Percentiles rank a stretch among this genome's conserved stretches.
phyloP scores from a whole-genome alignment of 1,140 invertebrate species.

The Drosophila rufa region DNA sequence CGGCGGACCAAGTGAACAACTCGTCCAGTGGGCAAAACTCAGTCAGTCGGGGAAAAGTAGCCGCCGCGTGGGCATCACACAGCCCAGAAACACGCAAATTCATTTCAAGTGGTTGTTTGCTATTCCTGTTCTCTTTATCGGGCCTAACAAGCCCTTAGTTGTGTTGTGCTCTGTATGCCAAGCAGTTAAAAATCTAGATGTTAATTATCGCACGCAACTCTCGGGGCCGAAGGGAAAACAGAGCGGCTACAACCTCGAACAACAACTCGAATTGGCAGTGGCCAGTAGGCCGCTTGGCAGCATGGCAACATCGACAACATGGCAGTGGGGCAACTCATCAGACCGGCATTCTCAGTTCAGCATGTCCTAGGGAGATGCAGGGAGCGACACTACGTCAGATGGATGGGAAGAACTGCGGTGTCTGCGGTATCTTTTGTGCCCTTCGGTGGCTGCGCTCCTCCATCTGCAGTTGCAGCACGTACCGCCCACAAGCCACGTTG shows the following conservation, averaged over 20 bases:
- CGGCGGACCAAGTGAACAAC: constrained; percentile 54
- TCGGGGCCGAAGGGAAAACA: constrained; percentile 12
- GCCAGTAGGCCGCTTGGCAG: constrained; percentile 33
- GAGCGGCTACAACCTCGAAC: constrained; percentile 25
- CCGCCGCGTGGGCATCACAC: constrained; percentile 44
- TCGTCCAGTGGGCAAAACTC: constrained; percentile 16
- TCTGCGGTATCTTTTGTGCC: constrained; percentile 38
- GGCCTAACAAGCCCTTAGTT: constrained; percentile 69
- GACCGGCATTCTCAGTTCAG: constrained; percentile 27
- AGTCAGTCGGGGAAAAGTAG: constrained; percentile 18
- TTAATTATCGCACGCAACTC: constrained; percentile 79
- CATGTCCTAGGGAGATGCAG: constrained; percentile 14
- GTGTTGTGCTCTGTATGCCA: constrained; percentile 73
- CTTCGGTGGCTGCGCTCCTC: constrained; percentile 31
- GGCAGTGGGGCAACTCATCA: constrained; percentile 20
- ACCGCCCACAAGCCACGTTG: constrained; percentile 38
- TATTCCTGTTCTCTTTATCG: constrained; percentile 60
- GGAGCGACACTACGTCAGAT: background rate
- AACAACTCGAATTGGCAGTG: background rate
- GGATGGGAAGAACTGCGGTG: constrained; percentile 22
- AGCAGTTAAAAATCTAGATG: constrained; percentile 71
- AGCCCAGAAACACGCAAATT: constrained; percentile 59
- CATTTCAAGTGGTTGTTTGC: constrained; percentile 55
- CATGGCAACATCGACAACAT: constrained; percentile 14
- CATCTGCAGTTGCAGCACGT: constrained; percentile 74